These are phyloP conservation scores for Chromoteleia sp. DNA, from an alignment of 2,888 invertebrate species.

Conservation along the genomic window DNA sequence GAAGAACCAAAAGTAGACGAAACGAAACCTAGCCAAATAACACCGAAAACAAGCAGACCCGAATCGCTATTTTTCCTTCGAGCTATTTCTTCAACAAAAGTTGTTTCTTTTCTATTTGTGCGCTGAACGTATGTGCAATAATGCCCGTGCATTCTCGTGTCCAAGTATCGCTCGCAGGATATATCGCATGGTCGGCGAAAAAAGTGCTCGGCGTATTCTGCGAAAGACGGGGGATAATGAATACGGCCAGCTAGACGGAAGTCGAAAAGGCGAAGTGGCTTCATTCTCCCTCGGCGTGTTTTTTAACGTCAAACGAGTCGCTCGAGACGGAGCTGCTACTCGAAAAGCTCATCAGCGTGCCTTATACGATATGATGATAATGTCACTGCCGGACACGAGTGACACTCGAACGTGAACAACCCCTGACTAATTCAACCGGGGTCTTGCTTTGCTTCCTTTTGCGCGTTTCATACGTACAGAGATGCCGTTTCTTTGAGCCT, in stretches of 20 bases:
- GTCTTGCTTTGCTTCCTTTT: slow-evolving; percentile 61
- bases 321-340: slow-evolving; percentile 74
- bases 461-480: slow-evolving; percentile 55
- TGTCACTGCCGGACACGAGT: slow-evolving; percentile 69
- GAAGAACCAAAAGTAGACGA: slow-evolving; percentile 7
- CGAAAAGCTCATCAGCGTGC: slow-evolving; percentile 80
- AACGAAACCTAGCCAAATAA: slow-evolving; percentile 3
- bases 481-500: slow-evolving; percentile 60
- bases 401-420: slow-evolving; percentile 68
- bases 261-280: slow-evolving; percentile 76
- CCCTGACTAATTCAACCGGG: slow-evolving; percentile 67
- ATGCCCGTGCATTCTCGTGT: slow-evolving; percentile 9
- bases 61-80: slow-evolving; percentile 12
- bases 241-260: slow-evolving; percentile 74
- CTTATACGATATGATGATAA: slow-evolving; percentile 70
- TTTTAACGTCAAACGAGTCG: slow-evolving; percentile 76
- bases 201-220: slow-evolving; percentile 33
- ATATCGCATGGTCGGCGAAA: slow-evolving; percentile 25
- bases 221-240: slow-evolving; percentile 63
- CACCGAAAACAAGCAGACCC: neutral
- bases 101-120: slow-evolving; percentile 2
- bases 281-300: slow-evolving; percentile 73
- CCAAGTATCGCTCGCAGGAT: slow-evolving; percentile 21
- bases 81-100: neutral
- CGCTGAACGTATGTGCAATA: slow-evolving; percentile 15